phyloP scores from a whole-genome alignment of 2,888 invertebrate genomes.

The Chromoteleia sp. region DNA sequence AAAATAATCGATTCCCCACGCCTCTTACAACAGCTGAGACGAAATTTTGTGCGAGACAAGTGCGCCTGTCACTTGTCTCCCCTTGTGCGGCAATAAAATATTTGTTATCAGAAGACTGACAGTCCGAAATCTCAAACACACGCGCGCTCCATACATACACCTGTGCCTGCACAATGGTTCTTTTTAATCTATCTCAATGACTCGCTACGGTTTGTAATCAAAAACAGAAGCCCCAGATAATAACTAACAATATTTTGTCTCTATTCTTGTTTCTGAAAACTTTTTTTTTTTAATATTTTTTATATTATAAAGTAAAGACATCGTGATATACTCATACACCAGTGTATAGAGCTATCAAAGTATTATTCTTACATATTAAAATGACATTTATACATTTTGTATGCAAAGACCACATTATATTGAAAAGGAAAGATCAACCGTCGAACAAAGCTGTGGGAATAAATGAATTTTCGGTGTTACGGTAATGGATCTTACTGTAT shows the following conservation, averaged over 20 bases:
- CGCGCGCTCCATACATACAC: slow-evolving; percentile 58
- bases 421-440: slow-evolving; percentile 47
- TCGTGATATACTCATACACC: slow-evolving; percentile 66
- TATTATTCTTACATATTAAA: slow-evolving; percentile 67
- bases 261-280: slow-evolving; percentile 47
- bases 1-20: slow-evolving; percentile 44
- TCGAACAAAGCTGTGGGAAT: slow-evolving; percentile 39
- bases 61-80: slow-evolving; percentile 69
- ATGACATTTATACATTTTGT: slow-evolving; percentile 67
- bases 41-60: slow-evolving; percentile 70
- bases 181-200: slow-evolving; percentile 51
- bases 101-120: slow-evolving; percentile 65
- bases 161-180: slow-evolving; percentile 71
- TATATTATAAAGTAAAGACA: slow-evolving; percentile 61
- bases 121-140: slow-evolving; percentile 69
- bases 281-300: slow-evolving; percentile 47
- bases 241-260: slow-evolving; percentile 48
- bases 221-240: slow-evolving; percentile 64
- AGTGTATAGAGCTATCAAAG: slow-evolving; percentile 67
- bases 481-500: slow-evolving; percentile 3
- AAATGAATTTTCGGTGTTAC: slow-evolving; percentile 32
- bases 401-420: slow-evolving; percentile 51
- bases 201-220: slow-evolving; percentile 43
- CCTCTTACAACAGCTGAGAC: slow-evolving; percentile 44
- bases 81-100: slow-evolving; percentile 67